Base-by-base conservation (phyloP, 2,113 vertebrate genomes). In the Synchiropus splendidus region DNA sequence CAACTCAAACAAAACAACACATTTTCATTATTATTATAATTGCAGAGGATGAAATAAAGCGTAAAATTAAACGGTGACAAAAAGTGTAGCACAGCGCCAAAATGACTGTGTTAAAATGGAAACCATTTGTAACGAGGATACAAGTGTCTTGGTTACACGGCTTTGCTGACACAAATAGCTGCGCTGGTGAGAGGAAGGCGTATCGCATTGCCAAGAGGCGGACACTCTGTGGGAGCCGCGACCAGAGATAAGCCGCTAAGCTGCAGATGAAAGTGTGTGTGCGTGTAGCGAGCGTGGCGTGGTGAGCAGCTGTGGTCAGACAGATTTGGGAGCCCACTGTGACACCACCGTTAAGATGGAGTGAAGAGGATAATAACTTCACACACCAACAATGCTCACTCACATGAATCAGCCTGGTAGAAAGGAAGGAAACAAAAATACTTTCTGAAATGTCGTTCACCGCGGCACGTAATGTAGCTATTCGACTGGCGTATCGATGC, bases 201-300 rank as follows among this genome's bases (percentile, higher is more conserved):
- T 63, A 71, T 75, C 71, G 45, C 16, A 10, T 67, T 64, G 72
- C 74, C 59, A 16, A 62, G 55, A 62, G 62, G 54, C 57, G 50
- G 54, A 44, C 61, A 52, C 69, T 58, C 60, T 52, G 70, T 10
- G 57, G 65, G 69, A 18, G 75, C 61, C 66, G 54, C 13, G 15
- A 52, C 61, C 64, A 43, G 53, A 74, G 79, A 82, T 81, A 84
- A 83, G 78, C 74, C 42, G 66, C 62, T 77, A 64, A 74, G 61
- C 72, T 66, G 64, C 65, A 71, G 71, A 77, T 79, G 69, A 79
- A 75, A 69, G 69, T 43, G 61, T 61, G n/a, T n/a, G 64, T 61
- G 65, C 58, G 46, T 81, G 72, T 56, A 46, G 55, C 60, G 67
- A 71, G 59, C 13, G 63, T 64, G 67, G 49, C 58, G 27, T 48